Evolutionary conservation across 2,113 vertebrate species (phyloP), one percentile per base, ranked within the genome.

Genomic region (Lipotes vexillifer): DNA sequence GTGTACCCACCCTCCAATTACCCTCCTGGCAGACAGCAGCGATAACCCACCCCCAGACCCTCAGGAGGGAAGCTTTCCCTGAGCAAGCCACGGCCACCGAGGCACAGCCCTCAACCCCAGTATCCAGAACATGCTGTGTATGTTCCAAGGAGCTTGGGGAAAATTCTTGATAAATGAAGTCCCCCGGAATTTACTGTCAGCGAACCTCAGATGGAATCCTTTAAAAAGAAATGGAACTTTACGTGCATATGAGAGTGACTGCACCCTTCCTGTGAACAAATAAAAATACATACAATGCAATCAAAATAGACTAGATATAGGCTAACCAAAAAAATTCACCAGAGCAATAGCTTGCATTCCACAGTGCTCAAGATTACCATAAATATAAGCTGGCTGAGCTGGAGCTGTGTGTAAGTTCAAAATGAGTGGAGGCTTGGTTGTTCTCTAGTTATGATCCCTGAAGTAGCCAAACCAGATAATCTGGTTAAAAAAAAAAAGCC

Each of bases 401-500:
- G 38, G 55, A 81, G 59, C 31, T 80, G 65, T 44, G 23, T 63
- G 20, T 55, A 59, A 71, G 57, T 21, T 21, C 74, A 89, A 77
- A 95, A 69, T 63, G 80, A 89, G 44, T 55, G n/a, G 25, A 63
- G 41, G 44, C 36, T 88, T 88, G 68, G 59, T 46, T 91, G 83
- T 31, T 89, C 29, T 86, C 18, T 84, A 49, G 68, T 93, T 92
- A 78, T 17, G 77, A 87, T 93, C 80, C n/a, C 71, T 84, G 38
- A 85, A 94, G 93, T 59, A 90, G 83, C 69, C 92, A 94, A 97
- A 97, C 94, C 92, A 93, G 96, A 97, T 84, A 63, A 96, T 92
- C 93, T 90, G n/a, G 95, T 96, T 88, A 3, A 36, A 88, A 41
- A 49, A 36, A 66, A 90, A 89, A 89, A 77, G 71, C 13, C 66